Conservation (phyloP, 2,797 vertebrate species). For the Lemur catta region DNA sequence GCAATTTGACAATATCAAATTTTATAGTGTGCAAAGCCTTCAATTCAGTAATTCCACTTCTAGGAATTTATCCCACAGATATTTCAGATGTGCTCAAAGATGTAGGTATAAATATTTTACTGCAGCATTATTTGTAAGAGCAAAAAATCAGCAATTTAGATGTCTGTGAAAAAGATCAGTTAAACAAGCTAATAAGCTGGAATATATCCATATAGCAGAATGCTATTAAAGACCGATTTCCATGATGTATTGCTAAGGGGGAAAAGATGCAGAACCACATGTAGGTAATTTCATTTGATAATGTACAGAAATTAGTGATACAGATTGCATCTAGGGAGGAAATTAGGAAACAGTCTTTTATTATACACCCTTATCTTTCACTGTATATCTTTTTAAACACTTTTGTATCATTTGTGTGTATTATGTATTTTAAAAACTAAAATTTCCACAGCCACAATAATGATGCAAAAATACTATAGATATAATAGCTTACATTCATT, state of each 20-base stretch:
- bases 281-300: neutral
- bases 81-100: neutral
- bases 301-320: neutral
- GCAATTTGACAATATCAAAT: neutral
- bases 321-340: neutral
- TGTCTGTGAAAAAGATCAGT: neutral
- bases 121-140: constrained; percentile 16
- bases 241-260: neutral
- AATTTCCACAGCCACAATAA: neutral
- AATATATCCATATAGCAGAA: neutral
- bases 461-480: neutral
- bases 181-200: neutral
- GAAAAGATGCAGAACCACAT: neutral
- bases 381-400: neutral
- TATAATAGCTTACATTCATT: neutral
- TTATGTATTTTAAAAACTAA: neutral
- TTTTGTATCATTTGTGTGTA: neutral
- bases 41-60: neutral
- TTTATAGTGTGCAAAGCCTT: neutral
- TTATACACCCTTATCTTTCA: neutral
- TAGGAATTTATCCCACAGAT: neutral
- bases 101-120: neutral
- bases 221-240: neutral
- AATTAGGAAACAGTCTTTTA: neutral
- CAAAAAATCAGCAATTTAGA: neutral